phyloP scores from a whole-genome alignment of 2,113 vertebrate genomes.

The Cyanocitta stelleri region DNA sequence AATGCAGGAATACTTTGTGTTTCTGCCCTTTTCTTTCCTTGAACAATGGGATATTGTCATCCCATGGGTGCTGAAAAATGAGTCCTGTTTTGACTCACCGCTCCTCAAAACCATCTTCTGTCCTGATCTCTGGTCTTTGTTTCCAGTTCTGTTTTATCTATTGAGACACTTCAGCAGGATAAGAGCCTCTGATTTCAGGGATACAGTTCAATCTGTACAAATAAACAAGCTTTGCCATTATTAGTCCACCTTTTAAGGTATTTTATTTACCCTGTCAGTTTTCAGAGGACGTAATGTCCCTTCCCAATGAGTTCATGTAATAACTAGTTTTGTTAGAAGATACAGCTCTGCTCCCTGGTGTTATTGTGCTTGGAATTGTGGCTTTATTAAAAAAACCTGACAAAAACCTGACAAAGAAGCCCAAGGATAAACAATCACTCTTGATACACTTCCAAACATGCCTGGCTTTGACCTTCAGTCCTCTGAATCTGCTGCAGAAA shows the following conservation, averaged over 20 bases:
- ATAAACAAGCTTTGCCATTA: not conserved
- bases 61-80: rapidly evolving
- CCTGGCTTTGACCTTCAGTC: not conserved
- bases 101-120: not conserved
- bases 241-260: not conserved
- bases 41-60: not conserved
- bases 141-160: not conserved
- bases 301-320: not conserved
- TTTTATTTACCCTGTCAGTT: not conserved
- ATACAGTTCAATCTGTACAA: not conserved
- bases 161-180: not conserved
- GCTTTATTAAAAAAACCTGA: not conserved
- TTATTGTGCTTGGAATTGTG: not conserved
- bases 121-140: not conserved
- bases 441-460: not conserved
- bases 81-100: not conserved
- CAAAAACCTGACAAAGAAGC: not conserved
- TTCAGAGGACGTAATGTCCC: not conserved
- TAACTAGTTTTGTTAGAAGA: not conserved
- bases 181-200: not conserved
- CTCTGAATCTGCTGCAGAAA: not conserved
- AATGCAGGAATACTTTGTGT: not conserved
- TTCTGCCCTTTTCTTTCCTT: not conserved
- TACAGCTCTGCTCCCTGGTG: not conserved
- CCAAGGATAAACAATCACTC: not conserved